Conservation (phyloP, 1,140 invertebrate genomes). For the Caerostris extrusa region DNA sequence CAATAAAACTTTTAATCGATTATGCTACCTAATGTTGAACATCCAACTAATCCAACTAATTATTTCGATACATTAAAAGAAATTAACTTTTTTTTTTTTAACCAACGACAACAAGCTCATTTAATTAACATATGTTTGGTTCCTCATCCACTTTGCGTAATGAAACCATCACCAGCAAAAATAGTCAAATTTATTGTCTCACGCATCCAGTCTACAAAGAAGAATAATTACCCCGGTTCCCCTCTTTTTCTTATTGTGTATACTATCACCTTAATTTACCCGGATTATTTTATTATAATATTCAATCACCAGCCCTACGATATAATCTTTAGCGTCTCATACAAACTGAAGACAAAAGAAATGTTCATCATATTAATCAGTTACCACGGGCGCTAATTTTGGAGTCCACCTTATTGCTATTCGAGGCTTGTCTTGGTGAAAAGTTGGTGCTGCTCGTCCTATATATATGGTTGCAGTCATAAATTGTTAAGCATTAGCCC, state of each 20-base stretch:
- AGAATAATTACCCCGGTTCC: background rate
- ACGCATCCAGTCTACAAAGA: background rate
- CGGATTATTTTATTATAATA: conserved; percentile 30
- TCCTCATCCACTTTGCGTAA: background rate
- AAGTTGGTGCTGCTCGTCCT: background rate
- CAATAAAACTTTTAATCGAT: too few relatives aligned
- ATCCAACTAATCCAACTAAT: background rate
- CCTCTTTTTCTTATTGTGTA: background rate
- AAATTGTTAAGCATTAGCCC: conserved; percentile 52
- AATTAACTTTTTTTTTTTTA: conserved; percentile 22
- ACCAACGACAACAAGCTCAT: background rate
- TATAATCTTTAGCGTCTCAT: background rate
- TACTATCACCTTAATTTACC: background rate
- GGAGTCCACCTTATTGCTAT: conserved; percentile 18
- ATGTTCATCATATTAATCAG: conserved; percentile 30
- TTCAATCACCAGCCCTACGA: background rate
- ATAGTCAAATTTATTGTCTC: background rate
- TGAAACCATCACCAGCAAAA: background rate
- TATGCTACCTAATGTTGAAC: too few relatives aligned
- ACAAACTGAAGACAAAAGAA: background rate
- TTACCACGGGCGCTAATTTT: conserved; percentile 26
- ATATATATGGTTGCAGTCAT: background rate
- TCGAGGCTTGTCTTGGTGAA: background rate
- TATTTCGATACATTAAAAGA: background rate
- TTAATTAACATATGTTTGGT: background rate